Percentiles rank a stretch among this genome's conserved stretches.
phyloP scores from a whole-genome alignment of 2,113 vertebrate genomes.

The Morone chrysops region DNA sequence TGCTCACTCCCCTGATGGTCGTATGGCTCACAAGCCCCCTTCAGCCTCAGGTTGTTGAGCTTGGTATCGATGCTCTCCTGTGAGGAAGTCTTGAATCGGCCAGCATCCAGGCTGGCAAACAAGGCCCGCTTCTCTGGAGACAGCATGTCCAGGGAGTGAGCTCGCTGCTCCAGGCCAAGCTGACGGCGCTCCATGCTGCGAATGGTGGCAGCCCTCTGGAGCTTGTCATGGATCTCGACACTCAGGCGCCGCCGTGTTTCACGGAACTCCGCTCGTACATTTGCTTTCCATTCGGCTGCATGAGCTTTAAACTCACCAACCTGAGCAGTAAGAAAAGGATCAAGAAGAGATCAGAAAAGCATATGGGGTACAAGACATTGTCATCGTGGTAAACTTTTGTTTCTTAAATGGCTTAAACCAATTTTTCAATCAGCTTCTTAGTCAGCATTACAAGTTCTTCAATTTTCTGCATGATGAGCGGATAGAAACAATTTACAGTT shows the following conservation, averaged over 20 bases:
- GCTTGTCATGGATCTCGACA: constrained; percentile 96
- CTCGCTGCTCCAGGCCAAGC: constrained; percentile 95
- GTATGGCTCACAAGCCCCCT: constrained; percentile 85
- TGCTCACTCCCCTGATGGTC: constrained; percentile 85
- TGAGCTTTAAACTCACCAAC: constrained; percentile 98
- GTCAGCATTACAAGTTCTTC: too few species aligned
- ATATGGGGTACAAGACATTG: not conserved
- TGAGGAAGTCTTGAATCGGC: constrained; percentile 94
- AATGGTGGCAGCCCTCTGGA: constrained; percentile 96
- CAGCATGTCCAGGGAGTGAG: constrained; percentile 96
- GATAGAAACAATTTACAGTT: too few species aligned
- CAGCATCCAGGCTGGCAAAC: constrained; percentile 91
- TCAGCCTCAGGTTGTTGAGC: constrained; percentile 94
- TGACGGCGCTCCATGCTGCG: constrained; percentile 97
- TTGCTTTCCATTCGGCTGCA: constrained; percentile 97
- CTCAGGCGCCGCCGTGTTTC: constrained; percentile 95
- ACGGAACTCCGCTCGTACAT: constrained; percentile 94
- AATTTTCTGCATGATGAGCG: too few species aligned
- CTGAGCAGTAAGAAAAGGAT: constrained; percentile 71
- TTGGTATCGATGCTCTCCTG: constrained; percentile 97
- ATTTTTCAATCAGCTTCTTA: not conserved
- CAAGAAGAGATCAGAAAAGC: not conserved
- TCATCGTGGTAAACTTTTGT: not conserved
- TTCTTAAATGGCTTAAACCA: not conserved
- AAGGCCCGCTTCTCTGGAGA: constrained; percentile 95